Base-by-base conservation (phyloP, 2,888 invertebrate species). In the Trachelus iudaicus region DNA sequence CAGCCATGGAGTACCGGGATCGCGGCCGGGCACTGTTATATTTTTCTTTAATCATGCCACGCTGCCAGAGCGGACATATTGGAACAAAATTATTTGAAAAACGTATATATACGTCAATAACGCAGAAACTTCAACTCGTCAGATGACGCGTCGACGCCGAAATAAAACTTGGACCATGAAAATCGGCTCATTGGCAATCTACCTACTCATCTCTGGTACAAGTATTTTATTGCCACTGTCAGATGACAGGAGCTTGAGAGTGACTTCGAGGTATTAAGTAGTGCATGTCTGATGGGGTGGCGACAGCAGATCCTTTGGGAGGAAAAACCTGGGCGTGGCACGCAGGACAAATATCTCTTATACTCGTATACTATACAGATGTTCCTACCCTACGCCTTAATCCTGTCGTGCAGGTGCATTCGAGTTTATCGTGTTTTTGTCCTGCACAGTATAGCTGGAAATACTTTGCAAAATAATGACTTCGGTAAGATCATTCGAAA, bases 311-410 rank as follows among this genome's bases (percentile, higher is more conserved):
- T 78, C 78, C 73, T 71, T n/a, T 56, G 34, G 31, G 6, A 34
- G 33, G 15, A 75, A 75, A 77, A 69, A 73, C 33, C 69, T 78
- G 76, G 78, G 78, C 78, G 78, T 76, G 78, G 69, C 75, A 15
- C 11, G 30, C 69, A 34, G 68, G 73, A 31, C 33, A 31, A 69
- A 13, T 73, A 31, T 74, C 40, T 56, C 23, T 56, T 56, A 56
- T 56, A 56, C 23, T 56, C 40, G 40, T 56, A 23, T 56, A 23
- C 56, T 33, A 11, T 75, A 33, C 73, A 56, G 73, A 75, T 31
- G 35, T 34, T 75, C 75, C 75, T 34, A 23, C 30, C 37, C 4
- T 69, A 76, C 73, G 76, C 78, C 76, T 71, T 33, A 37, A 77
- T 75, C 73, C 40, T 34, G 73, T 6, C 34, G 75, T 11, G 74